Conservation (phyloP, 2,888 invertebrate genomes). For the Bruchidius siliquastri region DNA sequence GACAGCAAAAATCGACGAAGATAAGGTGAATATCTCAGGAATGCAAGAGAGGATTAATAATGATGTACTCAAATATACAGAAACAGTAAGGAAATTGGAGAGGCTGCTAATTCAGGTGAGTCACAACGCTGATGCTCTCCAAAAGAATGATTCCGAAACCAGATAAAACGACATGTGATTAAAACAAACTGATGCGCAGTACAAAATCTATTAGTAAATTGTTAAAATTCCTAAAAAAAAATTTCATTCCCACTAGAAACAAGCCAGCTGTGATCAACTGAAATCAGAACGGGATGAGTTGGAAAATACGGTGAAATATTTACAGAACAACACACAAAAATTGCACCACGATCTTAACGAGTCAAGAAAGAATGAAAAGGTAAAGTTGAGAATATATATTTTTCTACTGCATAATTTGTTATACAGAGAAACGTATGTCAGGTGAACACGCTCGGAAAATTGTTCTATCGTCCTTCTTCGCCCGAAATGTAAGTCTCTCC, state of each 20-base stretch:
- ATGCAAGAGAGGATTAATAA: constrained; percentile 19
- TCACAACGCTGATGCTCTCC: no score
- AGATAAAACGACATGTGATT: no score
- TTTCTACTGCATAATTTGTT: no score
- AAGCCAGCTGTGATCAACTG: neutral
- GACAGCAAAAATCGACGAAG: constrained; percentile 14
- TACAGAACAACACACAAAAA: constrained; percentile 38
- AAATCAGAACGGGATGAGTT: constrained; percentile 7
- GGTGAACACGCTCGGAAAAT: no score
- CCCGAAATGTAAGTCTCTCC: no score
- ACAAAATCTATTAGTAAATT: no score
- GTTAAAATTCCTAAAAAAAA: no score
- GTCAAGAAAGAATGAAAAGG: constrained; percentile 30
- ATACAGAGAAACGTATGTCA: no score
- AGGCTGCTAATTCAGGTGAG: constrained; percentile 25
- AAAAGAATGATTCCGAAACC: no score
- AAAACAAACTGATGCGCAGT: no score
- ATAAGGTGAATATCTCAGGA: constrained; percentile 14
- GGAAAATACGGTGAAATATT: constrained; percentile 30
- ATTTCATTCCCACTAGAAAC: no score
- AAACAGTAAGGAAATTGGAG: constrained; percentile 22
- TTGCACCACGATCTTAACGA: constrained; percentile 34
- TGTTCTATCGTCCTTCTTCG: no score
- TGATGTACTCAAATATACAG: constrained; percentile 22
- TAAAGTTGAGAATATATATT: constrained; percentile 19